Base-by-base conservation (phyloP, 2,888 invertebrate species). In the Dasypogon diadema region DNA sequence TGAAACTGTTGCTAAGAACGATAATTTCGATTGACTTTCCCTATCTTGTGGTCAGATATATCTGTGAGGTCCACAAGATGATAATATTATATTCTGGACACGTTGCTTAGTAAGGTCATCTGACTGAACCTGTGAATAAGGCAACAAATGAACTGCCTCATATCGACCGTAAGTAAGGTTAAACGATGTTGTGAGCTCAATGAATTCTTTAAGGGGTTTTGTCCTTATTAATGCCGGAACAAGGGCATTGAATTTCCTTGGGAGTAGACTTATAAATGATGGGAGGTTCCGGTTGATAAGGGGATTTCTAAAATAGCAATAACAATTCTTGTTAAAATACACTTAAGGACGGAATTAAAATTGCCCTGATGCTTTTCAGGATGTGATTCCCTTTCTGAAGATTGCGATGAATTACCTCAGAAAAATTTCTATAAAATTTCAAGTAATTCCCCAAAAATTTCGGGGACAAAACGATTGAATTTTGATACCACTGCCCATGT, bases 51-150 rank as follows among this genome's bases (percentile, higher is more conserved):
- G 60, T 12, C 60, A 60, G 60, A 60, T 42, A 21, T 60, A 60
- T 60, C 60, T 37, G 22, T 18, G 22, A 12, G 12, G 21, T 42
- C 37, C 18, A 21, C 37, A 60, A 34, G 60, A 37, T 34, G 60
- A 37, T 5, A 21, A 21, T 21, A 60, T 60, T 60, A 37, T 37
- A 60, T 60, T 60, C 60, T 18, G 18, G 60, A 21, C 60, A 60
- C 60, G 60, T 60, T 60, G 60, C 60, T 60, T 34, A 60, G 37
- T 60, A 34, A 60, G 60, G 60, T 60, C 60, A 60, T 60, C 37
- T 21, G 21, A 37, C n/a, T 21, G 60, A 60, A 37, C 60, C 37
- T 60, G 60, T 34, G 60, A 60, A 60, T 60, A 21, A 37, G 60
- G 18, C 60, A 18, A 37, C 37, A 60, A 60, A 60, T 60, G 60